Evolutionary conservation across 2,888 invertebrate genomes (phyloP).

Genomic region (Cephus spinipes): DNA sequence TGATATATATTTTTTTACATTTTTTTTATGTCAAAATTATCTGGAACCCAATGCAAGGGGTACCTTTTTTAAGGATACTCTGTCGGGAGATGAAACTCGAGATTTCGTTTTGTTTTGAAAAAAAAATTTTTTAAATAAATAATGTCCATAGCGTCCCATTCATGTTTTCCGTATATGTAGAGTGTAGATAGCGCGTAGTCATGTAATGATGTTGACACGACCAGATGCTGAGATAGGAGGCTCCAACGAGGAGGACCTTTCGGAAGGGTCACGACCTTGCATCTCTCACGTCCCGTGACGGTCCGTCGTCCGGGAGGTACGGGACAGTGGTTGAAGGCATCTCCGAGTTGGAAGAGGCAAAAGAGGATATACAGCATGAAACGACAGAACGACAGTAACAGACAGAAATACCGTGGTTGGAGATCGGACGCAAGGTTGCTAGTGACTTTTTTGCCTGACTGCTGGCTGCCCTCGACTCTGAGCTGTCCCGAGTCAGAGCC

Average conservation of each 20-base stretch:
- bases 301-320: neutral
- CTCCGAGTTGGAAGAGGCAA: neutral
- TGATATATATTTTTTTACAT: neutral
- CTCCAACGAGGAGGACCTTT: neutral
- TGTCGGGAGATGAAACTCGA: neutral
- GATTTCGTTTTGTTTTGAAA: neutral
- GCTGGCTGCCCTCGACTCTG: neutral
- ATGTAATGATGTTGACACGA: slow-evolving; percentile 5
- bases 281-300: neutral
- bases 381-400: slow-evolving; percentile 1
- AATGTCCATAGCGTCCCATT: neutral
- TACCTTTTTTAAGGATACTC: neutral
- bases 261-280: slow-evolving; percentile 3
- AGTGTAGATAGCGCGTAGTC: neutral
- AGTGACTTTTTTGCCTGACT: neutral
- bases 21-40: neutral
- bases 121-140: neutral
- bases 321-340: neutral
- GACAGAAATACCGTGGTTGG: neutral
- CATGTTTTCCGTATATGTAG: neutral
- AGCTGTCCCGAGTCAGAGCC: slow-evolving; percentile 13
- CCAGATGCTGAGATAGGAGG: slow-evolving; percentile 3
- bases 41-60: neutral
- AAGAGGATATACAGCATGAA: neutral
- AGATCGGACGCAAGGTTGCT: neutral